Conservation (phyloP, 2,888 invertebrate species). For the Acrocyrtus sp. region DNA sequence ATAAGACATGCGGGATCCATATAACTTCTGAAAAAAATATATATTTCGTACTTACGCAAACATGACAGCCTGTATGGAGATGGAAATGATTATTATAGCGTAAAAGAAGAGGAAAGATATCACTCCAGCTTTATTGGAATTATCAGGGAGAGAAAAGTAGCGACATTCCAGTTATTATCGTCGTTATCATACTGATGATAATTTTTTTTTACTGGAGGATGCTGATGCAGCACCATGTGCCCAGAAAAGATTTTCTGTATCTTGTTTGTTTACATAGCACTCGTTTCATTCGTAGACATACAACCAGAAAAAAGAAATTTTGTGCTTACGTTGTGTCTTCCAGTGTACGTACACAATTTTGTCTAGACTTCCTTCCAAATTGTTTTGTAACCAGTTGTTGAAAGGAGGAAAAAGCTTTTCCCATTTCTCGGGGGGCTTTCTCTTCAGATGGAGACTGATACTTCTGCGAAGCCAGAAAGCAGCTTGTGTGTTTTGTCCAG, state of each 20-base stretch:
- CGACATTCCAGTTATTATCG: background rate
- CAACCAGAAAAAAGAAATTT: background rate
- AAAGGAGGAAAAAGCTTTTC: conserved; percentile 1
- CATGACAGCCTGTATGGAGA: too few species aligned
- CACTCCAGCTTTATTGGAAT: conserved; percentile 35
- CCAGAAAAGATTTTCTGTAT: too few species aligned
- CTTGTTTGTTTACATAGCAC: too few species aligned
- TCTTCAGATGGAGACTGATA: too few species aligned
- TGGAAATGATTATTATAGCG: conserved; percentile 26
- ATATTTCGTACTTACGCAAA: too few species aligned
- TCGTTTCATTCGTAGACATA: too few species aligned
- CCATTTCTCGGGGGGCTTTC: too few species aligned
- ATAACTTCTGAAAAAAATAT: too few species aligned
- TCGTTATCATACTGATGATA: conserved; percentile 1
- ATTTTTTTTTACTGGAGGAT: background rate
- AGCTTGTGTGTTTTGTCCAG: background rate
- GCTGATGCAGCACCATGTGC: background rate
- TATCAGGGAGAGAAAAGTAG: too few species aligned
- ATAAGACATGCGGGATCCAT: too few species aligned
- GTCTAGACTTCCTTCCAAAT: conserved; percentile 1
- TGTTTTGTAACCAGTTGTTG: too few species aligned
- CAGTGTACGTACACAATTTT: background rate
- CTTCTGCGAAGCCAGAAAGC: background rate
- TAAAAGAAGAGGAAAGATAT: conserved; percentile 16
- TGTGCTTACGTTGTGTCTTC: conserved; percentile 33